Conservation (phyloP, 2,113 vertebrate species). For the Calidris pugnax region DNA sequence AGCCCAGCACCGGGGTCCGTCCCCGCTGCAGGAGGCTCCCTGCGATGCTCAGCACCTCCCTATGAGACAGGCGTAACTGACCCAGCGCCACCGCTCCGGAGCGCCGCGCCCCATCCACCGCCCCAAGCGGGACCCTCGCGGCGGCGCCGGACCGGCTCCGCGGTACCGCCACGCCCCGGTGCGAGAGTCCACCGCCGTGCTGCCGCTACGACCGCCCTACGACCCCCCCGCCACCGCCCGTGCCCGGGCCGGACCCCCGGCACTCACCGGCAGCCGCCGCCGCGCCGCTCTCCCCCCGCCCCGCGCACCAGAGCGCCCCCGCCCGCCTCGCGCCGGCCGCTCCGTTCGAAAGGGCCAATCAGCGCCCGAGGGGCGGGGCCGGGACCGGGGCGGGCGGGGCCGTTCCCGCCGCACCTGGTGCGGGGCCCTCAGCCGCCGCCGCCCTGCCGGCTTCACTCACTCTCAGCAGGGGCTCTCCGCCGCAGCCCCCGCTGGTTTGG, state of each 20-base stretch:
- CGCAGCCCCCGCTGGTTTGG: too few relatives aligned
- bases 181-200: background rate
- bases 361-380: background rate
- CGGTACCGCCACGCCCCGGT: background rate
- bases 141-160: background rate
- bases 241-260: background rate
- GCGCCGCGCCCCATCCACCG: background rate
- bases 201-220: too few relatives aligned
- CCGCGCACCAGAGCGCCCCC: background rate
- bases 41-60: background rate
- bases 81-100: background rate
- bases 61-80: rapidly evolving
- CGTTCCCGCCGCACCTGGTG: background rate
- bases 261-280: background rate
- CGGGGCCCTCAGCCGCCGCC: too few relatives aligned
- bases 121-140: background rate
- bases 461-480: too few relatives aligned
- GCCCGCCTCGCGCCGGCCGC: constrained; percentile 23
- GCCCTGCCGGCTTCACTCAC: too few relatives aligned
- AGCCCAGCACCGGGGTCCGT: background rate
- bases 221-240: too few relatives aligned
- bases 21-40: background rate
- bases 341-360: constrained; percentile 77
- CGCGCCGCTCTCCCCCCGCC: background rate
- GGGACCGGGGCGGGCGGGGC: background rate